Conservation (phyloP, 2,888 invertebrate genomes). For the Scaptomyza tumidula region DNA sequence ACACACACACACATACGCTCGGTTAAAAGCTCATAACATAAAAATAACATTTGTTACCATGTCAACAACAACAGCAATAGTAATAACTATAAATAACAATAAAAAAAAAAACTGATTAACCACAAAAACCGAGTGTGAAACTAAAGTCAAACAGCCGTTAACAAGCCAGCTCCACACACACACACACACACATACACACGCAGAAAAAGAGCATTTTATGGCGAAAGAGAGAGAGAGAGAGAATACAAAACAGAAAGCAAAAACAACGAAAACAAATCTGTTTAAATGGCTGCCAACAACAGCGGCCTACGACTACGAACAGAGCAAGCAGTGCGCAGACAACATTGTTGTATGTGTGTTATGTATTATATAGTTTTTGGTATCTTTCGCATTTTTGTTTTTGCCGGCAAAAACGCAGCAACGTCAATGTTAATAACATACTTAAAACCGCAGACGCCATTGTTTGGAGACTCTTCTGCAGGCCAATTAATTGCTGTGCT, state of each 20-base stretch:
- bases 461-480: conserved; percentile 19
- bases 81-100: conserved; percentile 18
- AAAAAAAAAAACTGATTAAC: conserved; percentile 19
- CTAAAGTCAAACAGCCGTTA: conserved; percentile 54
- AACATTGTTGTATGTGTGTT: background rate
- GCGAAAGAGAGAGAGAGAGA: conserved; percentile 13
- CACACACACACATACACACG: conserved; percentile 9
- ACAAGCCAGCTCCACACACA: conserved; percentile 52
- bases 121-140: conserved; percentile 42
- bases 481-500: too few relatives aligned
- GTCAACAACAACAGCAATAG: conserved; percentile 10
- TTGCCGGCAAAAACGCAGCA: conserved; percentile 46
- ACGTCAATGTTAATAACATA: conserved; percentile 65
- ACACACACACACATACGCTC: too few relatives aligned
- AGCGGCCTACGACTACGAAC: conserved; percentile 50
- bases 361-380: conserved; percentile 1
- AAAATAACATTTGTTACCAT: conserved; percentile 24
- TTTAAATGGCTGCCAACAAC: conserved; percentile 46
- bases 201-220: conserved; percentile 12
- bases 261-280: conserved; percentile 26
- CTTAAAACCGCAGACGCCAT: conserved; percentile 40
- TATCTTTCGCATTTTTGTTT: conserved; percentile 9
- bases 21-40: background rate
- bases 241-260: conserved; percentile 3
- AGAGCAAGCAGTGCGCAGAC: conserved; percentile 18